Evolutionary conservation across 2,888 invertebrate species (phyloP), one percentile per base, ranked within the genome.

Genomic region (Meta bourneti): DNA sequence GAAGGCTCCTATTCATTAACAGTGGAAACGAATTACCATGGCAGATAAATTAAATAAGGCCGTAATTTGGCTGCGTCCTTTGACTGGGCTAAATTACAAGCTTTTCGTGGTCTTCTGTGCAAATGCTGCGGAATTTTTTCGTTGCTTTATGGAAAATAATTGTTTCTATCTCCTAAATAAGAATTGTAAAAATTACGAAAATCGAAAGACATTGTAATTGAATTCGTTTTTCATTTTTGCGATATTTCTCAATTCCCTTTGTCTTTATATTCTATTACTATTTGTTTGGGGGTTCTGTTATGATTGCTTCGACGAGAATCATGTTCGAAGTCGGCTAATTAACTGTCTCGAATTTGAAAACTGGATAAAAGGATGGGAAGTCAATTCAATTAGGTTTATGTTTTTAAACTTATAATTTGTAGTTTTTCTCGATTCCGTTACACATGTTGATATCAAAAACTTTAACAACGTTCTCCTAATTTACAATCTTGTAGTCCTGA

Each of bases 1-100:
- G 69, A 69, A 72, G 70, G 61, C 75, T 81, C 34, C 89, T 78
- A 54, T 84, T 90, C 75, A 88, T 81, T 88, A 75, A 61, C 49
- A 72, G 20, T 13, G 69, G 74, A 81, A 81, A 81, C 69, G 72
- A 75, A 88, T 88, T 81, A 81, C 72, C 72, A 20, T 74, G 69
- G 52, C 11, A 20, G 8, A 81, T 75, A 88, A 88, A 88, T 88
- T 88, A 74, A 75, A 81, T 88, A 69, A 74, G 75, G 48, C 48
- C 20, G 78, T 86, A 82, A 82, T 79, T 79, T 20, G 8, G n/a
- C 61, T 61, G 11, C 7, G 61, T 9, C 61, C 61, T 8, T 5
- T 9, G 9, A 1, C 11, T 61, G 11, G 61, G 1, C 61, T 16
- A 61, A 61, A 16, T 16, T 61, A 61, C 61, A 61, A 16, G 11